These are phyloP conservation scores for Xyrauchen texanus DNA, from an alignment of 2,113 vertebrate species.

Conservation along the genomic window DNA sequence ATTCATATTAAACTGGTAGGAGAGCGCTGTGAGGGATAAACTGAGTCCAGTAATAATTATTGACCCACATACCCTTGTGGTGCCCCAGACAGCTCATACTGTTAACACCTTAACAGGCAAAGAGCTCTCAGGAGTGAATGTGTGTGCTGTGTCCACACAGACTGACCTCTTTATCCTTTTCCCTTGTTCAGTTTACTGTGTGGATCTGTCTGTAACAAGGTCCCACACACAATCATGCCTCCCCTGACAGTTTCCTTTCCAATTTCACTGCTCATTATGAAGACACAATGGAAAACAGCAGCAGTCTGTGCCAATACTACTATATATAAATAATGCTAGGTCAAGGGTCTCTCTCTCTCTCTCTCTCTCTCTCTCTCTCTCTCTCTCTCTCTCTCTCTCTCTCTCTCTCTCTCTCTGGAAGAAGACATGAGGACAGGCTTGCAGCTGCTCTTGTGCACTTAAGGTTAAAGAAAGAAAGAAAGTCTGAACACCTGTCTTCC, in stretches of 20 bases:
- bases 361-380: no score
- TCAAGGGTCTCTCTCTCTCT: conserved; percentile 68
- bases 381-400: not conserved
- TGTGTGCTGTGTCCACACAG: conserved; percentile 37
- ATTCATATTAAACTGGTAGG: not conserved
- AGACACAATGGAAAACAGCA: conserved; percentile 74
- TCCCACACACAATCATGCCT: conserved; percentile 47
- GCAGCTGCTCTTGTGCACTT: conserved; percentile 57
- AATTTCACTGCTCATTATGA: conserved; percentile 75
- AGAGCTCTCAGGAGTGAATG: conserved; percentile 51
- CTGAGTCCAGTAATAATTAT: conserved; percentile 64
- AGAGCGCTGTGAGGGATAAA: not conserved
- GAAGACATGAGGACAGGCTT: conserved; percentile 65
- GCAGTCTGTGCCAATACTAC: conserved; percentile 74
- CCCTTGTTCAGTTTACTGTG: conserved; percentile 67
- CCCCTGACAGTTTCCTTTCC: conserved; percentile 66
- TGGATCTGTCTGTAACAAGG: conserved; percentile 43
- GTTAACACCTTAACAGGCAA: conserved; percentile 68
- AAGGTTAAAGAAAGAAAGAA: conserved; percentile 1
- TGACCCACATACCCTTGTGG: conserved; percentile 67
- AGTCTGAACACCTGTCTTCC: conserved; percentile 21
- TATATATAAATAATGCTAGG: conserved; percentile 79
- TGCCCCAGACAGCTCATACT: conserved; percentile 68
- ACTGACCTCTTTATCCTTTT: conserved; percentile 53
- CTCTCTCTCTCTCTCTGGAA: conserved; percentile 59